A percentile compares a stretch with the other conserved stretches of the same genome.
These are phyloP conservation scores for Anguilla rostrata DNA, from an alignment of 2,113 vertebrate genomes.

Conservation along the genomic window DNA sequence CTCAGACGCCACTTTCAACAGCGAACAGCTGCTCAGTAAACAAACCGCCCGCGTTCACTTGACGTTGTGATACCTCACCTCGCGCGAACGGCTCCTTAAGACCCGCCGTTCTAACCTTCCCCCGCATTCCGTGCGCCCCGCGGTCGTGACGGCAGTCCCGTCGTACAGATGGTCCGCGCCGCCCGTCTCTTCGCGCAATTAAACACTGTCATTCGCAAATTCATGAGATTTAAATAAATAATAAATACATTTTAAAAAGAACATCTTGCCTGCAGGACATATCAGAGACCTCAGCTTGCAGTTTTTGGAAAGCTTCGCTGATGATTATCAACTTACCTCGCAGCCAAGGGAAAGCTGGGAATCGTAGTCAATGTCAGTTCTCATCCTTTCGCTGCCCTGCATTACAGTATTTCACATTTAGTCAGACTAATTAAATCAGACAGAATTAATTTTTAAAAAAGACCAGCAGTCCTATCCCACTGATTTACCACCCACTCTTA, in stretches of 20 bases:
- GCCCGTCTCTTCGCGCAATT: not conserved
- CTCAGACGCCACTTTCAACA: no score
- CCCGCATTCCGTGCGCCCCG: not conserved
- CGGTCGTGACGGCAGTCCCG: not conserved
- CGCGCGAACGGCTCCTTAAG: no score
- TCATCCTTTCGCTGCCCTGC: not conserved
- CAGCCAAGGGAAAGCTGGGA: not conserved
- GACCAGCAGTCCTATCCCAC: not conserved
- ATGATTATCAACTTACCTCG: not conserved
- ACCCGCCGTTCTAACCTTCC: no score
- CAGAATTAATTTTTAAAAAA: not conserved
- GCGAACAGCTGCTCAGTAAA: no score
- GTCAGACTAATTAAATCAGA: not conserved
- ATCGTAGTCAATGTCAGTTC: not conserved
- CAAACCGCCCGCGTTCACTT: no score
- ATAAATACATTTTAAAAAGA: no score
- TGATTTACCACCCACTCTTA: not conserved
- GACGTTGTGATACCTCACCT: no score
- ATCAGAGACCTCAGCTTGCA: not conserved
- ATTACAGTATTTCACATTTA: not conserved
- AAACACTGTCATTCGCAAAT: not conserved
- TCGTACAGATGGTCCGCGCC: not conserved
- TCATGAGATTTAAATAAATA: not conserved
- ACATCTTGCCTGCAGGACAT: not conserved
- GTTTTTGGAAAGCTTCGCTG: not conserved